Base-by-base conservation (phyloP, 2,113 vertebrate species). In the Scalopus aquaticus region DNA sequence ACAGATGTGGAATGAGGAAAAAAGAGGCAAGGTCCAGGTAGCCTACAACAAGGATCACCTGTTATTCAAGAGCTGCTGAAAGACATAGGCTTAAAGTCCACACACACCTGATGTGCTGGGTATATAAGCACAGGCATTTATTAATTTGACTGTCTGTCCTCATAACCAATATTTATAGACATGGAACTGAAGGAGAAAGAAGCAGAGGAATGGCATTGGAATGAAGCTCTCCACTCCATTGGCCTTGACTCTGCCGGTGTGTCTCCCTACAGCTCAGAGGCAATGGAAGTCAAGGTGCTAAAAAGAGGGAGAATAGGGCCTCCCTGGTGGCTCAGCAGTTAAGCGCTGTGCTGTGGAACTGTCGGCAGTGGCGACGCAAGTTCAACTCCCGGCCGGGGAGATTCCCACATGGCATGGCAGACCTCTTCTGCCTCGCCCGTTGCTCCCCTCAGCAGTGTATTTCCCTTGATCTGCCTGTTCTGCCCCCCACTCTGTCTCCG, bases 1-100 rank as follows among this genome's bases (percentile, higher is more conserved):
- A 30, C 5, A 10, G 16, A 9, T 42, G 2, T 6, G 0, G 9
- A 3, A 24, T 30, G 26, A 51, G 17, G 12, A 51, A 39, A 2
- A 42, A n/a, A 9, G 16, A 32, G 0, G 3, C 24, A 51, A 2
- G 44, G 26, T 39, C 72, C 60, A 64, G 16, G 1, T 22, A 67
- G 8, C n/a, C 22, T 65, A 1, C 6, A 73, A 30, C 19, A 69
- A 26, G 30, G 32, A 93, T n/a, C 56, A 93, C 6, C 1, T 0
- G 0, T 69, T 39, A 24, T 42, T 67, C 28, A 82, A 56, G 62
- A 32, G 11, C 32, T 69, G 35, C 58, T 37, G 26, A 7, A 73
- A 6, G 37, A 4, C 56, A n/a, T 20, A 49, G 6, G 19, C 30
- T 73, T 37, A 67, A 78, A 88, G 32, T 16, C 26, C 78, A 30